phyloP scores from a whole-genome alignment of 2,797 vertebrate species.

The Neopelma chrysocephalum region DNA sequence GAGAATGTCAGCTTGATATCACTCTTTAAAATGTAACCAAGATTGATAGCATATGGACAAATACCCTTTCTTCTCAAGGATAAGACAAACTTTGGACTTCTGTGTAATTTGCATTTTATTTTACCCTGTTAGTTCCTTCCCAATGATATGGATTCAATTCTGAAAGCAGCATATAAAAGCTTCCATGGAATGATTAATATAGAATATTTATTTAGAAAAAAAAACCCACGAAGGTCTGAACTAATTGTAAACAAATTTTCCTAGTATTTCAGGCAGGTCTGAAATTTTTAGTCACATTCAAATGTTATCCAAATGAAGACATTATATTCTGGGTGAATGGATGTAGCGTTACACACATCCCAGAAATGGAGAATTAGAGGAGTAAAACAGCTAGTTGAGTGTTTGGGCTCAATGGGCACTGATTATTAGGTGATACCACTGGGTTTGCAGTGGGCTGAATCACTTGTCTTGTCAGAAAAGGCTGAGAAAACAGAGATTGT shows the following conservation, averaged over 20 bases:
- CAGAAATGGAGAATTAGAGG: background rate
- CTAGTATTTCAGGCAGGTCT: background rate
- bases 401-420: background rate
- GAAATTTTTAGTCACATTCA: background rate
- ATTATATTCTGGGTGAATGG: background rate
- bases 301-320: background rate
- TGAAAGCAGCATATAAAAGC: background rate
- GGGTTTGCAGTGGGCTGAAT: background rate
- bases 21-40: background rate
- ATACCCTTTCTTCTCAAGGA: background rate
- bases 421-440: background rate
- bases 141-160: background rate
- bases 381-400: background rate
- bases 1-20: background rate
- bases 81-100: background rate
- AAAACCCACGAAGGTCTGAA: background rate
- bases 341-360: too few relatives aligned
- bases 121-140: background rate
- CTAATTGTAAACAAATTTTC: background rate
- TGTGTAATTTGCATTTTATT: background rate
- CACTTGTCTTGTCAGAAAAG: background rate
- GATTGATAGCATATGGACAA: background rate
- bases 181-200: background rate
- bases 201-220: rapidly evolving
- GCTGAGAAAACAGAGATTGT: rapidly evolving